Base-by-base conservation (phyloP, 1,140 invertebrate genomes). In the Oryctes rhinoceros region DNA sequence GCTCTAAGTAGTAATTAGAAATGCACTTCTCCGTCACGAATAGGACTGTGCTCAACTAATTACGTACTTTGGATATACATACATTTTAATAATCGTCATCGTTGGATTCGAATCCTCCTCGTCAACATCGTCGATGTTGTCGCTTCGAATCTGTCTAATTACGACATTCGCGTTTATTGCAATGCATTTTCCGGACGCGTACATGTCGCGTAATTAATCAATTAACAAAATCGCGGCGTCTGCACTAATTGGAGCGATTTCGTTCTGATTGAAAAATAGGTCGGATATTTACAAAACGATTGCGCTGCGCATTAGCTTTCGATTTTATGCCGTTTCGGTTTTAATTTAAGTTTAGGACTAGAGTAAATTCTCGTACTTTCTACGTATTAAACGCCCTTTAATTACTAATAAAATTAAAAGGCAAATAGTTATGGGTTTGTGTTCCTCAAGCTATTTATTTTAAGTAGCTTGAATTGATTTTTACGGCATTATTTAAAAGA, bases 1-100 rank as follows among this genome's bases (percentile, higher is more conserved):
- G 74, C 71, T 49, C 18, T 74, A 76, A 71, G 75, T 76, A 76
- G 79, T 80, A 80, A 80, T 80, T 80, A 80, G 79, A 80, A 76
- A 75, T 80, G 79, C 71, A 76, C 65, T 80, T 80, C 79, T 80
- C 18, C 20, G 71, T 76, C 71, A 76, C 48, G 74, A 71, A 24
- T 76, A 76, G 67, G 62, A 80, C 67, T 37, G 18, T 80, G 44
- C 20, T 76, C 75, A n/a, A 76, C 39, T 76, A 76, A 76, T 76
- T 76, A 76, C 39, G 37, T 48, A 15, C 75, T 76, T 76, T 47
- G 75, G 13, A 76, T 47, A 76, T 76, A 76, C 35, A 71, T 71
- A 71, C 75, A 76, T 76, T 76, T 76, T 76, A 76, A 76, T 76
- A 15, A 76, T 76, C 75, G 20, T 5, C 67, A 35, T 24, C 24